Conservation (phyloP, 2,113 vertebrate genomes). For the Strix aluco region DNA sequence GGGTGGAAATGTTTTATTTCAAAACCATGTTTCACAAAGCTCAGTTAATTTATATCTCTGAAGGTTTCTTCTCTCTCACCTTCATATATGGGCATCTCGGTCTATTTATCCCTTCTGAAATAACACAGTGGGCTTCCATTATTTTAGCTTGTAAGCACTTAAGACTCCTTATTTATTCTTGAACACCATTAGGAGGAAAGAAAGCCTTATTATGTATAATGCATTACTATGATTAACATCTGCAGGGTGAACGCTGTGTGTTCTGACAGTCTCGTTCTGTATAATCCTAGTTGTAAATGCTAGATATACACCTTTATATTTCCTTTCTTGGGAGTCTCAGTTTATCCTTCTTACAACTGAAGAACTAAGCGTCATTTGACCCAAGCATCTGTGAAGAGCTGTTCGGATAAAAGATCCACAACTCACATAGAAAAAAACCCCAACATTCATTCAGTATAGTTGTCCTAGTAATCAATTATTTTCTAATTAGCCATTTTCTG, state of each 20-base stretch:
- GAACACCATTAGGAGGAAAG: background rate
- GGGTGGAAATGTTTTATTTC: background rate
- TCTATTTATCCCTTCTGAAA: constrained; percentile 18
- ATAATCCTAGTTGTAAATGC: background rate
- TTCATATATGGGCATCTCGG: background rate
- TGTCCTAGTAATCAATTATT: background rate
- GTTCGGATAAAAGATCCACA: background rate
- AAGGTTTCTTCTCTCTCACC: background rate
- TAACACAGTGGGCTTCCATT: constrained; percentile 1
- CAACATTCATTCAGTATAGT: background rate
- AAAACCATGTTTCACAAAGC: background rate
- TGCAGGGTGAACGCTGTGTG: background rate
- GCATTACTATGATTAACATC: background rate
- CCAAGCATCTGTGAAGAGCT: background rate
- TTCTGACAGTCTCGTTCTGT: background rate
- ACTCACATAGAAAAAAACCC: background rate
- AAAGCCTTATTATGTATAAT: background rate
- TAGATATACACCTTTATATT: background rate
- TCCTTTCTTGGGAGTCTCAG: background rate
- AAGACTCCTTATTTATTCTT: background rate
- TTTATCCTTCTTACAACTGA: background rate
- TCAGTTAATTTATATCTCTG: background rate
- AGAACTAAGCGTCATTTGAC: background rate
- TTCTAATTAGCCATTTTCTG: background rate
- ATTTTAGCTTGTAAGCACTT: background rate